Percentiles rank a stretch among this genome's conserved stretches.
phyloP scores from a whole-genome alignment of 2,888 invertebrate species.

The Chironomus tentans region DNA sequence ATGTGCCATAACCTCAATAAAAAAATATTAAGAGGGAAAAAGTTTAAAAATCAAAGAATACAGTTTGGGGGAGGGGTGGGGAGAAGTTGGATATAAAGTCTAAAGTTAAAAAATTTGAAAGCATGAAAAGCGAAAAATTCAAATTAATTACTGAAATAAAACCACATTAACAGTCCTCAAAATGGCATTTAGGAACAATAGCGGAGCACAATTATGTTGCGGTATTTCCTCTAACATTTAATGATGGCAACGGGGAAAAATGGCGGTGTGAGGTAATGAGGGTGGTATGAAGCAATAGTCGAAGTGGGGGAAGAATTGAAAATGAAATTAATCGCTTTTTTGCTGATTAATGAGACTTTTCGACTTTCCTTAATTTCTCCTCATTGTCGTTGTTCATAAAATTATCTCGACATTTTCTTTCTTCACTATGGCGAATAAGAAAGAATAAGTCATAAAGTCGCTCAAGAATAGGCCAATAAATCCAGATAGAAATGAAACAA shows the following conservation, averaged over 20 bases:
- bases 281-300: neutral
- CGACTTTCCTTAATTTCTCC: neutral
- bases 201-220: neutral
- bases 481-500: no score
- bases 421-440: no score
- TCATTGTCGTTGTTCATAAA: neutral
- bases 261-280: neutral
- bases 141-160: neutral
- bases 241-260: neutral
- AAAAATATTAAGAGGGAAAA: neutral
- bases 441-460: no score
- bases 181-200: neutral
- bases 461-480: no score
- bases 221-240: neutral
- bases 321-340: constrained; percentile 12
- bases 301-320: neutral
- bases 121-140: neutral
- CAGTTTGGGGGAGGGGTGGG: no score
- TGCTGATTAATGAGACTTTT: constrained; percentile 1
- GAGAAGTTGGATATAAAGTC: no score
- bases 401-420: neutral
- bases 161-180: neutral
- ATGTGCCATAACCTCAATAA: neutral
- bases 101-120: neutral
- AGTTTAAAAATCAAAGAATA: neutral